Percentiles rank a stretch among this genome's conserved stretches.
These are phyloP conservation scores for Itoplectis maculator DNA, from an alignment of 2,888 invertebrate species.

Conservation along the genomic window DNA sequence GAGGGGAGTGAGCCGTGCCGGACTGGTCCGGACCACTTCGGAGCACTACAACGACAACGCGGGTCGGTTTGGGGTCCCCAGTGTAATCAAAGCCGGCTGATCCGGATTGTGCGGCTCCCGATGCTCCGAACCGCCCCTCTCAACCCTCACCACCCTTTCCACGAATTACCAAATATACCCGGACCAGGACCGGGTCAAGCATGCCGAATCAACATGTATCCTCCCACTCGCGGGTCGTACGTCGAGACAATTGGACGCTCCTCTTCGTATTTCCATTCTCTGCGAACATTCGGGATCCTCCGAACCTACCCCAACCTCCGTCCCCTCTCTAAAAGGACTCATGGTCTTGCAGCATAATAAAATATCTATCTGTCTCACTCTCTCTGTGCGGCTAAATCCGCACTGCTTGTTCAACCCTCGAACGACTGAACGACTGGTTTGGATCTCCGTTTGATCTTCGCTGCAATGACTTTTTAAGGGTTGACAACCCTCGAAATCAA, in stretches of 20 bases:
- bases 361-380: too few relatives aligned
- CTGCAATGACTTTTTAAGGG: not conserved
- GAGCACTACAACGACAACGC: constrained; percentile 4
- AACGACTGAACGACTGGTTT: not conserved
- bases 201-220: constrained; percentile 34
- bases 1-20: not conserved
- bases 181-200: constrained; percentile 49
- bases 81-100: constrained; percentile 64
- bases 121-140: not conserved
- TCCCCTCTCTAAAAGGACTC: too few relatives aligned
- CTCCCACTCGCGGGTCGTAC: not conserved
- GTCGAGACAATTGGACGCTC: constrained; percentile 30
- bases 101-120: constrained; percentile 53
- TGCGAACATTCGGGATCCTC: not conserved
- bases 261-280: constrained; percentile 41
- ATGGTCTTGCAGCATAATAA: too few relatives aligned
- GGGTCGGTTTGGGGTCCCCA: constrained; percentile 14
- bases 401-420: constrained; percentile 13
- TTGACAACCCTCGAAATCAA: not conserved
- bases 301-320: not conserved
- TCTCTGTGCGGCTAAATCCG: not conserved
- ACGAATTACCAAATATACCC: constrained; percentile 53
- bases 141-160: constrained; percentile 7
- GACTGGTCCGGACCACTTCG: constrained; percentile 17
- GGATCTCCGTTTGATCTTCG: not conserved